Base-by-base conservation (phyloP, 2,888 invertebrate species). In the Hoplodrina blanda region DNA sequence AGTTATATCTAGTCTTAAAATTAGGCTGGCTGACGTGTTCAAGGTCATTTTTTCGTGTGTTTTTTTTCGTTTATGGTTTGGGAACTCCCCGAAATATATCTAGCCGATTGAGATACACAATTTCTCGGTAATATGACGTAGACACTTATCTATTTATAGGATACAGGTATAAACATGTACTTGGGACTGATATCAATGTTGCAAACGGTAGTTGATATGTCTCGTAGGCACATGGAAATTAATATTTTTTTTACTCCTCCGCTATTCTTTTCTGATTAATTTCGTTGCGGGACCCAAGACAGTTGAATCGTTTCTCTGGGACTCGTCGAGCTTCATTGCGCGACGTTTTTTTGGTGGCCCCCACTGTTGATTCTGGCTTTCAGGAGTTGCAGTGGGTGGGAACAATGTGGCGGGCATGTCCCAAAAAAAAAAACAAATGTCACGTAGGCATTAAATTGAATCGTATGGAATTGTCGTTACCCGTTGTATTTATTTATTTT, bases 41-140 rank as follows among this genome's bases (percentile, higher is more conserved):
- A 78, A 75, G 72, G 80, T 74, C 56, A n/a, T 33, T 57, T 66
- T 74, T 73, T 79, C 55, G 37, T 50, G 41, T 44, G n/a, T 49
- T 44, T 2, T 19, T 41, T 59, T 41, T 17, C 17, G 30, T 62
- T 25, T 2, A 62, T 75, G 19, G 54, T 59, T 75, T 53, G 62
- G 76, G 65, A 0, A 49, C 65, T 69, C 54, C 66, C 65, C 54
- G 41, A 25, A 50, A 60, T 20, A 0, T 62, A 20, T 33, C 10
- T 11, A 11, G 13, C 17, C 8, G 30, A 25, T 55, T 19, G 2
- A 10, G 25, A 4, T 15, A 10, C 8, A 25, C 4, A 49, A 25
- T 13, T 75, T 17, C n/a, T 30, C 13, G 19, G 11, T 44, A 50
- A 10, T 17, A 17, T 46, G 46, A 46, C 17, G 46, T n/a, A 19